A percentile compares a stretch with the other conserved stretches of the same genome.
Conservation (phyloP, 2,888 invertebrate genomes). For the Sinhomidia bicolor region DNA sequence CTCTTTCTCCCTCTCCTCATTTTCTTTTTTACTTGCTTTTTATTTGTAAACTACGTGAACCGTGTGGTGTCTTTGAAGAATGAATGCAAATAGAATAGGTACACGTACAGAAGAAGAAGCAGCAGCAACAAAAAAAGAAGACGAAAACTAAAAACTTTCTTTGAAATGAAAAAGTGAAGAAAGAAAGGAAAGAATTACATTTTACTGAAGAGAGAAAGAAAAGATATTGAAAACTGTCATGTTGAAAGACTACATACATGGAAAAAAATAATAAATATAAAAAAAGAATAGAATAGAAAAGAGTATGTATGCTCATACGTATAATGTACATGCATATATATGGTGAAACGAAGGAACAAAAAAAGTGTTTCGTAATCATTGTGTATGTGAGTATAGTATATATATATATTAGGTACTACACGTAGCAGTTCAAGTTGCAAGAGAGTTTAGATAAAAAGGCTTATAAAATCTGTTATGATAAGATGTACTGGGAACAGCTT, state of each 20-base stretch:
- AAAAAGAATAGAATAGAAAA: neutral
- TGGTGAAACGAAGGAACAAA: neutral
- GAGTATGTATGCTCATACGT: neutral
- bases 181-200: slow-evolving; percentile 11
- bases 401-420: no score
- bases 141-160: neutral
- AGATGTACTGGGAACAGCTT: neutral
- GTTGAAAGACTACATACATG: no score
- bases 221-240: slow-evolving; percentile 36
- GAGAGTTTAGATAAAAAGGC: neutral
- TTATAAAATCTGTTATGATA: slow-evolving; percentile 11
- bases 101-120: no score
- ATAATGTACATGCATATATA: no score
- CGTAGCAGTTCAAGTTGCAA: neutral
- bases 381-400: no score
- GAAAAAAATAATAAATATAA: no score
- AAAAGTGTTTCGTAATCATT: neutral
- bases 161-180: neutral
- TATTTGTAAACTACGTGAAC: neutral
- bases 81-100: neutral
- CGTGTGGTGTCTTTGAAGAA: neutral
- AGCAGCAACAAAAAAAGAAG: neutral
- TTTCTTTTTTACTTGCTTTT: neutral
- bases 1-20: no score
- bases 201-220: no score